These are phyloP conservation scores for Polyploca ridens DNA, from an alignment of 2,888 invertebrate species.

Conservation along the genomic window DNA sequence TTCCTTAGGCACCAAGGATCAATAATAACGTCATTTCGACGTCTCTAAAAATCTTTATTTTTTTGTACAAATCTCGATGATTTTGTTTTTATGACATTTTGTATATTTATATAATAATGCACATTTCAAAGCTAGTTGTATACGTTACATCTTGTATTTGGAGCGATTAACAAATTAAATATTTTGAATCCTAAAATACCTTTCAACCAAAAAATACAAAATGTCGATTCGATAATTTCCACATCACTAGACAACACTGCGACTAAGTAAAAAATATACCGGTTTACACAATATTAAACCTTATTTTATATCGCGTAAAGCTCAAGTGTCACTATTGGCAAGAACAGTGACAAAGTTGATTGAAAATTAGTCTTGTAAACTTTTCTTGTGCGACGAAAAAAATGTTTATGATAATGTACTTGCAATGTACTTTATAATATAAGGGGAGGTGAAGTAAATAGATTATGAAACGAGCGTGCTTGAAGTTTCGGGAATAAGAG, in stretches of 20 bases:
- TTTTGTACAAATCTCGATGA: too few species aligned
- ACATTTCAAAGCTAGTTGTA: too few species aligned
- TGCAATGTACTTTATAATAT: conserved; percentile 5
- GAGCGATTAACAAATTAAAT: too few species aligned
- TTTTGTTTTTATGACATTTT: too few species aligned
- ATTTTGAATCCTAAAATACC: too few species aligned
- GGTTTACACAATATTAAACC: conserved; percentile 11
- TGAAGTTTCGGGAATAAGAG: neutral
- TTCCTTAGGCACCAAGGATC: too few species aligned
- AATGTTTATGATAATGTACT: conserved; percentile 6
- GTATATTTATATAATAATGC: too few species aligned
- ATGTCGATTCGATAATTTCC: neutral
- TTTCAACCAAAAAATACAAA: too few species aligned
- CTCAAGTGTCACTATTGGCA: neutral
- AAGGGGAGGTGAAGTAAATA: neutral
- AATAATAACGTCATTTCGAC: too few species aligned
- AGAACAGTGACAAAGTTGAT: conserved; percentile 10
- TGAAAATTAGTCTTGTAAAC: conserved; percentile 11
- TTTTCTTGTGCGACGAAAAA: neutral
- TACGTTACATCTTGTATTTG: too few species aligned
- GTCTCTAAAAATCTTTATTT: too few species aligned
- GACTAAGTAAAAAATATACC: neutral
- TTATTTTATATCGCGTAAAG: neutral
- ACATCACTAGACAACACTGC: conserved; percentile 1
- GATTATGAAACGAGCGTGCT: neutral